These are phyloP conservation scores for Drosophila azteca DNA, from an alignment of 1,140 invertebrate genomes.

Conservation along the genomic window DNA sequence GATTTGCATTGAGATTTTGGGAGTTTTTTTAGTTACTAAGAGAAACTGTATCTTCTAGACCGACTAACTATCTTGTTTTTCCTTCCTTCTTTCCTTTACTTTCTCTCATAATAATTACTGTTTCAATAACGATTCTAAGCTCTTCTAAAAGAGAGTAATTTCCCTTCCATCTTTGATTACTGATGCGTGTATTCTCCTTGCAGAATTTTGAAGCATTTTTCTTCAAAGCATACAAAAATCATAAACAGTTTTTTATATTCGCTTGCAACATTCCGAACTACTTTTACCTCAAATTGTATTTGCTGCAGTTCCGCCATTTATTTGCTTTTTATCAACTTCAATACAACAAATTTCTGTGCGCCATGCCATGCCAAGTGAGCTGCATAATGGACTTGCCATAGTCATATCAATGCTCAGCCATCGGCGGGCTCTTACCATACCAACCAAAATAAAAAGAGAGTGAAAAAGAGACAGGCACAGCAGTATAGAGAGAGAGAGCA, in stretches of 20 bases:
- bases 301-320: conserved; percentile 8
- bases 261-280: background rate
- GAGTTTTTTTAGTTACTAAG: background rate
- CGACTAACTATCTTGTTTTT: too few species aligned
- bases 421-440: conserved; percentile 16
- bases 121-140: too few species aligned
- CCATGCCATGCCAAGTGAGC: conserved; percentile 68
- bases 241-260: background rate
- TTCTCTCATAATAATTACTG: too few species aligned
- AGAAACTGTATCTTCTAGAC: too few species aligned
- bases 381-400: conserved; percentile 71
- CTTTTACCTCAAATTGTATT: background rate
- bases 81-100: too few species aligned
- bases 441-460: too few species aligned
- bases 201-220: too few species aligned
- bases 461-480: background rate
- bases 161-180: too few species aligned
- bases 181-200: too few species aligned
- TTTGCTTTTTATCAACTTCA: conserved; percentile 43
- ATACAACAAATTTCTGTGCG: conserved; percentile 47
- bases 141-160: too few species aligned
- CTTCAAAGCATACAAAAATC: too few species aligned
- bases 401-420: conserved; percentile 66
- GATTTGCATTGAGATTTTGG: too few species aligned
- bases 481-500: background rate